Conservation (phyloP, 1,140 invertebrate genomes). For the Phenacoccus solenopsis region DNA sequence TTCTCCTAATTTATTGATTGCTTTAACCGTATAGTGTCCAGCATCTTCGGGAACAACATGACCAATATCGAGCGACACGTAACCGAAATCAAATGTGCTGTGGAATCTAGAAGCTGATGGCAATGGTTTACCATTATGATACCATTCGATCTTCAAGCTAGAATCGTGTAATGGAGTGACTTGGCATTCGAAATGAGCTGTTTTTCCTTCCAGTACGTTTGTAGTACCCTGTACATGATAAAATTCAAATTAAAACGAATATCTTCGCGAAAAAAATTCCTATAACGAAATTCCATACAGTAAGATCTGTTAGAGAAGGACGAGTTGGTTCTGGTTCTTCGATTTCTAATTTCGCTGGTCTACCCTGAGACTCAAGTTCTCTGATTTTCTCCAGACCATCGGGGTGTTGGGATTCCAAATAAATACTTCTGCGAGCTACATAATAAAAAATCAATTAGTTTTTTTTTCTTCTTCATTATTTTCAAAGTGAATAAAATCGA, state of each 20-base stretch:
- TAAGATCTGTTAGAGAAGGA: constrained; percentile 68
- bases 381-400: constrained; percentile 84
- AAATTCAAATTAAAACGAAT: constrained; percentile 13
- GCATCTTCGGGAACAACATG: constrained; percentile 85
- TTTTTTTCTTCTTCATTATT: background rate
- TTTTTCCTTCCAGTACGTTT: constrained; percentile 70
- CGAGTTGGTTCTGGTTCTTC: constrained; percentile 62
- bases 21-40: constrained; percentile 82
- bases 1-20: constrained; percentile 75
- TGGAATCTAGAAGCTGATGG: constrained; percentile 78
- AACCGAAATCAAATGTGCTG: constrained; percentile 90
- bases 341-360: constrained; percentile 59
- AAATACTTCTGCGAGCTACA: constrained; percentile 62
- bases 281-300: constrained; percentile 31
- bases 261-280: background rate
- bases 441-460: constrained; percentile 23
- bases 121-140: constrained; percentile 76
- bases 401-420: constrained; percentile 83
- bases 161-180: constrained; percentile 84
- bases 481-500: constrained; percentile 10
- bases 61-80: constrained; percentile 80
- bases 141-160: constrained; percentile 80
- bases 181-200: constrained; percentile 81
- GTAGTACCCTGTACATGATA: constrained; percentile 52
- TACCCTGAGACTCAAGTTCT: constrained; percentile 70